Evolutionary conservation across 2,888 invertebrate species (phyloP).

Genomic region (Rhodophaea formosa): DNA sequence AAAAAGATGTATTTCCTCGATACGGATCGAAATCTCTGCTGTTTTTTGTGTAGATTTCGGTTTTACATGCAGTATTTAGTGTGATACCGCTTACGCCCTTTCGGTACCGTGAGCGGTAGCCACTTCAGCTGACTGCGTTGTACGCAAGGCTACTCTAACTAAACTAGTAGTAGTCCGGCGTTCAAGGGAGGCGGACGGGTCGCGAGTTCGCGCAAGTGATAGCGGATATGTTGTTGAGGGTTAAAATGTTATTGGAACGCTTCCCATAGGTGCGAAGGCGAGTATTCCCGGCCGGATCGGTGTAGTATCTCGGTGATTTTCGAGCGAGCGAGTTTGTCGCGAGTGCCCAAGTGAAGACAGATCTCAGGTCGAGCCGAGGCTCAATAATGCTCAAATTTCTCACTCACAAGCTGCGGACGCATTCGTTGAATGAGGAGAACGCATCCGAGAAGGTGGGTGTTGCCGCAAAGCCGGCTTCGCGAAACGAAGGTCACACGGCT

Average conservation of each 20-base stretch:
- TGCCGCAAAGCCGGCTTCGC: slow-evolving; percentile 48
- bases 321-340: slow-evolving; percentile 33
- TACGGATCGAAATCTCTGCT: not conserved
- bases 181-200: slow-evolving; percentile 54
- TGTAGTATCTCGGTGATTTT: slow-evolving; percentile 30
- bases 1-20: not conserved
- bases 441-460: slow-evolving; percentile 87
- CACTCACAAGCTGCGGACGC: slow-evolving; percentile 91
- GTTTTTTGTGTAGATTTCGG: not conserved
- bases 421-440: slow-evolving; percentile 91
- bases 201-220: slow-evolving; percentile 46
- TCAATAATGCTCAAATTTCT: slow-evolving; percentile 92
- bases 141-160: slow-evolving; percentile 75
- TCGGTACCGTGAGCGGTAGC: slow-evolving; percentile 66
- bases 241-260: slow-evolving; percentile 65
- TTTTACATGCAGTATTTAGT: slow-evolving; percentile 46
- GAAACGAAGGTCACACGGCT: slow-evolving; percentile 67
- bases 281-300: slow-evolving; percentile 9
- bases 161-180: slow-evolving; percentile 73
- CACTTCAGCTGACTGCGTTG: slow-evolving; percentile 81
- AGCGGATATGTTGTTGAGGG: slow-evolving; percentile 64
- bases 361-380: slow-evolving; percentile 65
- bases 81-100: slow-evolving; percentile 58
- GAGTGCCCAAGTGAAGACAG: slow-evolving; percentile 29
- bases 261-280: slow-evolving; percentile 58